Conservation (phyloP, 2,888 invertebrate species). For the Eudasyphora cyanicolor region DNA sequence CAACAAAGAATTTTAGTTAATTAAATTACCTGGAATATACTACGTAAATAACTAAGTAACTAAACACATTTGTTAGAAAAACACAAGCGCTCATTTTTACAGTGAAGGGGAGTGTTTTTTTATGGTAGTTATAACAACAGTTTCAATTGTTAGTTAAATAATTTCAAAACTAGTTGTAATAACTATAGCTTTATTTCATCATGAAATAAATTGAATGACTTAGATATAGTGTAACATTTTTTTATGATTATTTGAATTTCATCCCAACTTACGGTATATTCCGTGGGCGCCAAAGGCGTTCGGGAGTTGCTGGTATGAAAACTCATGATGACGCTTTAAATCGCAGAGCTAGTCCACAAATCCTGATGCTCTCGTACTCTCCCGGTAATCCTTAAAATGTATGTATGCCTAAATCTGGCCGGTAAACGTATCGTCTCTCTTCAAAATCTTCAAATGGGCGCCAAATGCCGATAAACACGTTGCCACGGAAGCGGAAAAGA, state of each 20-base stretch:
- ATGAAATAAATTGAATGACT: neutral
- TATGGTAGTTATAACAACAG: slow-evolving; percentile 30
- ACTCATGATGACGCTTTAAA: slow-evolving; percentile 74
- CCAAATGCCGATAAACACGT: slow-evolving; percentile 39
- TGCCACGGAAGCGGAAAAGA: neutral
- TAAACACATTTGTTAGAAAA: neutral
- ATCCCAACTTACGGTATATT: slow-evolving; percentile 78
- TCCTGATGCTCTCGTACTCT: slow-evolving; percentile 24
- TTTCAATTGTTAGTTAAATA: neutral
- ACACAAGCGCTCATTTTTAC: neutral
- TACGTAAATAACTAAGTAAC: neutral
- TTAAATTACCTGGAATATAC: neutral
- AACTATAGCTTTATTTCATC: neutral
- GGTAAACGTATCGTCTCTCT: too few species aligned
- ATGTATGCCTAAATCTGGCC: neutral
- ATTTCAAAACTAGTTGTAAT: neutral
- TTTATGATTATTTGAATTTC: slow-evolving; percentile 15
- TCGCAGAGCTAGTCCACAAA: neutral
- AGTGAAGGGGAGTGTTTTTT: neutral
- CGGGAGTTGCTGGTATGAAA: slow-evolving; percentile 79
- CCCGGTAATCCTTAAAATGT: neutral
- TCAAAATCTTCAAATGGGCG: neutral
- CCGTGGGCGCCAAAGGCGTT: slow-evolving; percentile 78
- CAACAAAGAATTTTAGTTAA: neutral
- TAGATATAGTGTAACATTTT: slow-evolving; percentile 8